phyloP scores from a whole-genome alignment of 2,113 vertebrate genomes.

The Salminus brasiliensis region DNA sequence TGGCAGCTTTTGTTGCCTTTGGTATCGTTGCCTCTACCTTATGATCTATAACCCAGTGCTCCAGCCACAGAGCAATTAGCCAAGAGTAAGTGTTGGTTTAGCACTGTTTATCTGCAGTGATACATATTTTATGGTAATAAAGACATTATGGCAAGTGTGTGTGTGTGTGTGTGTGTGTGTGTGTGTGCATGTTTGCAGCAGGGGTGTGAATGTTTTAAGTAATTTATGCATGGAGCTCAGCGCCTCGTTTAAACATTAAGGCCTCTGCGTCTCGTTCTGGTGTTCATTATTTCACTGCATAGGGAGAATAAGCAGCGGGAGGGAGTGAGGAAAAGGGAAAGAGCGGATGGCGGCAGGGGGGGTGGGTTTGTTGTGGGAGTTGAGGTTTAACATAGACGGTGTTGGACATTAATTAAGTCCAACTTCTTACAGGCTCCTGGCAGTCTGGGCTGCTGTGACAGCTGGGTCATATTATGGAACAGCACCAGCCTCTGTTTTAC shows the following conservation, averaged over 20 bases:
- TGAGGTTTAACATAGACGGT: constrained; percentile 44
- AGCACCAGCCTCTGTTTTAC: constrained; percentile 42
- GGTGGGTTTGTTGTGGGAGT: constrained; percentile 5
- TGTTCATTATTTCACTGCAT: constrained; percentile 30
- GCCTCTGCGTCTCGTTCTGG: constrained; percentile 25
- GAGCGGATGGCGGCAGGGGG: too few relatives aligned
- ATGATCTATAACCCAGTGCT: too few relatives aligned
- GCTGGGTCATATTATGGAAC: constrained; percentile 56
- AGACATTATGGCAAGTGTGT: constrained; percentile 14
- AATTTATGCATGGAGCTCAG: not conserved
- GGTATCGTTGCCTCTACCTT: not conserved
- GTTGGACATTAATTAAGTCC: constrained; percentile 61
- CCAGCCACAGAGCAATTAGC: too few relatives aligned
- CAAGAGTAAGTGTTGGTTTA: not conserved
- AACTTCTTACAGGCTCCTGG: constrained; percentile 53
- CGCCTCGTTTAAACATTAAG: constrained; percentile 43
- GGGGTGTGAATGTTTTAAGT: constrained; percentile 25
- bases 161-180: too few relatives aligned
- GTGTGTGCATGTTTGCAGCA: constrained; percentile 27
- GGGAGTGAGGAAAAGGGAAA: constrained; percentile 17
- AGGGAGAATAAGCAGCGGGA: constrained; percentile 36
- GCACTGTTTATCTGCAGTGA: not conserved
- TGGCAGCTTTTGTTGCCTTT: not conserved
- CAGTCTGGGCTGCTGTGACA: constrained; percentile 61
- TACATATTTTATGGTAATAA: not conserved